Percentiles rank a stretch among this genome's conserved stretches.
Conservation (phyloP, 2,113 vertebrate species). For the Donacobius atricapilla region DNA sequence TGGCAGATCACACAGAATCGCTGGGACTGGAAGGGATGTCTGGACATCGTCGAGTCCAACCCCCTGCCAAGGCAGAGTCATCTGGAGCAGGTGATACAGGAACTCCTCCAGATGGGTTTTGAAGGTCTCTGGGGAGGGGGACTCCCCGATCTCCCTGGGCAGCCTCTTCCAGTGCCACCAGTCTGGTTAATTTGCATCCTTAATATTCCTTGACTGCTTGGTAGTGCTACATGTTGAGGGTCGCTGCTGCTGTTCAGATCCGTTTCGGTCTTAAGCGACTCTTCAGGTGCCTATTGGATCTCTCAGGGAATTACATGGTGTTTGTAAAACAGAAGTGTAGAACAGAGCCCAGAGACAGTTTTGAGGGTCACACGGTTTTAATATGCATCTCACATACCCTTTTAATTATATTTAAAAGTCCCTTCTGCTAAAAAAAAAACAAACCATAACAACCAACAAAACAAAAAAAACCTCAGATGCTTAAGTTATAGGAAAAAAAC, state of each 20-base stretch:
- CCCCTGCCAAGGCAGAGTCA: background rate
- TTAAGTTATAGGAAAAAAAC: background rate
- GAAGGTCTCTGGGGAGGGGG: too few species aligned
- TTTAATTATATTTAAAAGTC: background rate
- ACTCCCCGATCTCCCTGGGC: too few species aligned
- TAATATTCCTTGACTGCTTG: background rate
- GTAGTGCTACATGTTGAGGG: accelerated
- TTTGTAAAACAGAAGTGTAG: background rate
- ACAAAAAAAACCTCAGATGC: background rate
- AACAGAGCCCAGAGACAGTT: background rate
- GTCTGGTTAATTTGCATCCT: background rate
- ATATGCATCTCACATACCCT: accelerated
- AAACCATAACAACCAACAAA: background rate
- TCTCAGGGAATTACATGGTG: background rate
- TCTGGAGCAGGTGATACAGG: background rate
- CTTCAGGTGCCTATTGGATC: too few species aligned
- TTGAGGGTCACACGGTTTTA: accelerated
- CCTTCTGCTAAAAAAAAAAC: background rate
- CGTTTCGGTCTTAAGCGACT: accelerated
- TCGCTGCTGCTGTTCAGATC: background rate
- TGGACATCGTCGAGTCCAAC: background rate
- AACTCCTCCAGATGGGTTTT: background rate
- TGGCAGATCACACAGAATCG: too few species aligned
- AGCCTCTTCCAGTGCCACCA: background rate
- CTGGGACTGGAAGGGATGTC: background rate